Evolutionary conservation across 2,888 invertebrate genomes (phyloP).

Genomic region (Cephus runcator): DNA sequence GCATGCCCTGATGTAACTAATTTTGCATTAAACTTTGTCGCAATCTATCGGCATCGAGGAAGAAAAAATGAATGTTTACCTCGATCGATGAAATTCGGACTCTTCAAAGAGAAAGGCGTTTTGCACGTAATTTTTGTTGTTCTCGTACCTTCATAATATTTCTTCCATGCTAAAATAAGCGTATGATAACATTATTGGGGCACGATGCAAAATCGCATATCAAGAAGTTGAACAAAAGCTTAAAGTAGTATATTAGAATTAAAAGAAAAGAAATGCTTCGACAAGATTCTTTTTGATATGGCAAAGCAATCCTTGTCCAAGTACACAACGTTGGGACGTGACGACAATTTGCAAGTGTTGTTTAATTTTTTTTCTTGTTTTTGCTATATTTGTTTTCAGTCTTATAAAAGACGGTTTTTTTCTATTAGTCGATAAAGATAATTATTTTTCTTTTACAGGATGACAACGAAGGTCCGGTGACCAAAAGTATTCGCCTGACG

Average conservation of each 20-base stretch:
- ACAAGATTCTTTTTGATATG: neutral
- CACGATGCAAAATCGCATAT: neutral
- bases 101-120: too few species aligned
- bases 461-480: constrained; percentile 98
- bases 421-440: neutral
- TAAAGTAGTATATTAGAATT: neutral
- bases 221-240: neutral
- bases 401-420: constrained; percentile 14
- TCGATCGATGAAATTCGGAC: too few species aligned
- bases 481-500: constrained; percentile 97
- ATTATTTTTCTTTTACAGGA: constrained; percentile 74
- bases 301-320: neutral
- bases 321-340: neutral
- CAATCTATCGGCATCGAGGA: neutral
- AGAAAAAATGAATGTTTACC: neutral
- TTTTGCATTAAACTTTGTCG: constrained; percentile 24
- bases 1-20: constrained; percentile 39
- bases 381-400: constrained; percentile 30
- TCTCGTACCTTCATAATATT: neutral
- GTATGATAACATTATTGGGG: neutral
- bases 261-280: neutral
- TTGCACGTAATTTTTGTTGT: too few species aligned
- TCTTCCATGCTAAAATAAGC: neutral
- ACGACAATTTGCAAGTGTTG: constrained; percentile 3
- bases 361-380: constrained; percentile 29